A percentile compares a stretch with the other conserved stretches of the same genome.
These are phyloP conservation scores for Pheucticus melanocephalus DNA, from an alignment of 2,113 vertebrate species.

Conservation along the genomic window DNA sequence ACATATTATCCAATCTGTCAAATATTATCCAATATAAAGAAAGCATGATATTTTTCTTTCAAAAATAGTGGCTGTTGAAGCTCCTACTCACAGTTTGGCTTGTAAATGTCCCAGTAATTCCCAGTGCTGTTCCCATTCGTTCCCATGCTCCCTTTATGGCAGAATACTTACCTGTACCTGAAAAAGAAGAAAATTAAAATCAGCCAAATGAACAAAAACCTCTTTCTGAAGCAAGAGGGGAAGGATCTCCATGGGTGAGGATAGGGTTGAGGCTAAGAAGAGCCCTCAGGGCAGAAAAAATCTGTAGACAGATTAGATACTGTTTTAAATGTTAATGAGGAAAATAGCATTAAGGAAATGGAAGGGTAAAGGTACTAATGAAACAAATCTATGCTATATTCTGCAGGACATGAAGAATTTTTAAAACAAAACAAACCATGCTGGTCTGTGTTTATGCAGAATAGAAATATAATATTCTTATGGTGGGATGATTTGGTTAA, in stretches of 20 bases:
- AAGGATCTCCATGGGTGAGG: not conserved
- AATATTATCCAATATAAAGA: slow-evolving; percentile 21
- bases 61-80: not conserved
- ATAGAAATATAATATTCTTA: slow-evolving; percentile 36
- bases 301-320: not conserved
- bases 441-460: slow-evolving; percentile 51
- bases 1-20: slow-evolving; percentile 35
- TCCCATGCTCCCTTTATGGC: not conserved
- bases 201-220: not conserved
- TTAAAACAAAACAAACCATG: slow-evolving; percentile 10
- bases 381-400: slow-evolving; percentile 21
- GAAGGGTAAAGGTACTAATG: not conserved
- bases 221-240: not conserved
- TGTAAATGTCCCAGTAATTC: not conserved
- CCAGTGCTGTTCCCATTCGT: not conserved
- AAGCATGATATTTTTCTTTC: slow-evolving; percentile 28
- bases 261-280: not conserved
- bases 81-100: not conserved
- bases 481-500: slow-evolving; percentile 31
- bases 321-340: slow-evolving; percentile 29
- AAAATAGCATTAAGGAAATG: slow-evolving; percentile 22
- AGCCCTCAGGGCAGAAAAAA: not conserved
- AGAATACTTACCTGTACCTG: not conserved
- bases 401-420: not conserved
- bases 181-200: not conserved